Conservation (phyloP, 2,888 invertebrate species). For the Limnephilus marmoratus region DNA sequence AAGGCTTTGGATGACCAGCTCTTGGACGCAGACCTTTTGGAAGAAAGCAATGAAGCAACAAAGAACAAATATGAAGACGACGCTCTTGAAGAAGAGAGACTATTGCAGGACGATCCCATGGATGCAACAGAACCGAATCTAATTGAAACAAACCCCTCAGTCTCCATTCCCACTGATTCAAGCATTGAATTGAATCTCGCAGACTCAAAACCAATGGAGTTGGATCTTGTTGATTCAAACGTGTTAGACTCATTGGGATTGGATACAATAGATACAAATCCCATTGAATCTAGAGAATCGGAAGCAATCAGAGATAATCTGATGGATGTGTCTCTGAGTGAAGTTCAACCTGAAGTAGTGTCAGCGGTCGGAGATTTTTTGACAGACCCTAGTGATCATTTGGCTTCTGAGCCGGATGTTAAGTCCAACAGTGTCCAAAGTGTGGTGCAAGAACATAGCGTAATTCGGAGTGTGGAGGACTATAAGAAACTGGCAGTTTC, state of each 20-base stretch:
- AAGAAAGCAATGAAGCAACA: constrained; percentile 20
- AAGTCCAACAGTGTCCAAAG: not conserved
- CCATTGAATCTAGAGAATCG: not conserved
- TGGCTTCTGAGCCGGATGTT: not conserved
- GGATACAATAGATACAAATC: not conserved
- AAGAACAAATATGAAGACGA: constrained; percentile 11
- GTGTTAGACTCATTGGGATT: not conserved
- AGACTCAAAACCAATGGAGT: not conserved
- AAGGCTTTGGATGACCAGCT: constrained; percentile 60
- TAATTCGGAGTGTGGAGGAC: constrained; percentile 47
- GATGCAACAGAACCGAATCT: constrained; percentile 4
- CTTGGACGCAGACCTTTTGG: constrained; percentile 43
- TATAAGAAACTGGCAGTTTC: not conserved
- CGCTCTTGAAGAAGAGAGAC: constrained; percentile 23
- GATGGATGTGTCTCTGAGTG: not conserved
- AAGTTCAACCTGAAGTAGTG: not conserved
- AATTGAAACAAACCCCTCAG: not conserved
- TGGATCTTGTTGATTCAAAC: not conserved
- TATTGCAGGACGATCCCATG: constrained; percentile 24
- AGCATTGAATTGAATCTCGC: not conserved
- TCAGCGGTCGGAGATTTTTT: not conserved
- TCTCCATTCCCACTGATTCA: not conserved
- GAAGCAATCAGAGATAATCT: not conserved
- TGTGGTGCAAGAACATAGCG: constrained; percentile 14
- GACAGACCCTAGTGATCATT: not conserved